These are phyloP conservation scores for Tethea ocularis DNA, from an alignment of 2,888 invertebrate genomes.

Conservation along the genomic window DNA sequence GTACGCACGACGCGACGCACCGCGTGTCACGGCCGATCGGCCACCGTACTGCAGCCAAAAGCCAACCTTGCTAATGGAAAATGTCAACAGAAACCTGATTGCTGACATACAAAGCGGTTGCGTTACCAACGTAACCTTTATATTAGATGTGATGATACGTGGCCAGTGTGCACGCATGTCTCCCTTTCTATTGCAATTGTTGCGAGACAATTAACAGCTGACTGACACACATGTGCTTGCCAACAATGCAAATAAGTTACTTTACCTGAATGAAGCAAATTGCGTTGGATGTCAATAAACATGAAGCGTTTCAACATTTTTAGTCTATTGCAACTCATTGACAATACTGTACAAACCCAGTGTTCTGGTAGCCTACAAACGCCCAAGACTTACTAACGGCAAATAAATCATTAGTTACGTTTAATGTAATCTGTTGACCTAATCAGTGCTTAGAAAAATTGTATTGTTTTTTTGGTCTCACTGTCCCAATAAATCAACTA, in stretches of 20 bases:
- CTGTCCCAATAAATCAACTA: background rate
- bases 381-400: background rate
- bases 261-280: slow-evolving; percentile 1
- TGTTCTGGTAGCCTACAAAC: background rate
- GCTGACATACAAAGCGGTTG: slow-evolving; percentile 35
- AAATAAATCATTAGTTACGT: too few species aligned
- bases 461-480: background rate
- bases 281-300: slow-evolving; percentile 14
- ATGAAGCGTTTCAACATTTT: slow-evolving; percentile 1
- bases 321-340: background rate
- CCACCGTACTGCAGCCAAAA: slow-evolving; percentile 38
- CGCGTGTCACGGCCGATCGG: slow-evolving; percentile 72
- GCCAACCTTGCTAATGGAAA: slow-evolving; percentile 68
- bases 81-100: slow-evolving; percentile 60
- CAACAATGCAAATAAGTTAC: slow-evolving; percentile 5
- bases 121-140: slow-evolving; percentile 17
- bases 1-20: slow-evolving; percentile 65
- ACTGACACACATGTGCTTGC: slow-evolving; percentile 9
- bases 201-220: slow-evolving; percentile 10
- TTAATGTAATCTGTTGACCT: too few species aligned
- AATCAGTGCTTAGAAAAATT: background rate
- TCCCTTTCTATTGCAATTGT: slow-evolving; percentile 9
- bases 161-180: background rate
- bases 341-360: background rate
- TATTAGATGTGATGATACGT: slow-evolving; percentile 15